A percentile compares a stretch with the other conserved stretches of the same genome.
Evolutionary conservation across 2,888 invertebrate species (phyloP).

Genomic region (Druceiella hillmani): DNA sequence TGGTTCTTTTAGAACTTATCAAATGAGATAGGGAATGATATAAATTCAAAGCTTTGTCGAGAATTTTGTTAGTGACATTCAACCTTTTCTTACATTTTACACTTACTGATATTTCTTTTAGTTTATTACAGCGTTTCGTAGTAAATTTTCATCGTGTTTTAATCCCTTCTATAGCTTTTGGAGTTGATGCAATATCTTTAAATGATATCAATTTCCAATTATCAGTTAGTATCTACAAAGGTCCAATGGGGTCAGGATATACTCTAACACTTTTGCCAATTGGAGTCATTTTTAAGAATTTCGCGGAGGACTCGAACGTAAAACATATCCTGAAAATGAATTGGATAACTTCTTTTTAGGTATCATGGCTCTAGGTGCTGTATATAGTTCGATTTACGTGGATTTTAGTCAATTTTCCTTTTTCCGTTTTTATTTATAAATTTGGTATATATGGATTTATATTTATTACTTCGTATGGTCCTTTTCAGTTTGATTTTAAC

Average conservation of each 20-base stretch:
- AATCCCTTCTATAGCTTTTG: constrained; percentile 6
- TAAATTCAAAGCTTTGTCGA: not conserved
- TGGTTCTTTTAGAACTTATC: constrained; percentile 7
- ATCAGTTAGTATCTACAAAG: constrained; percentile 10
- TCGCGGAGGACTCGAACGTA: too few species aligned
- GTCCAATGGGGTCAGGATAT: constrained; percentile 13
- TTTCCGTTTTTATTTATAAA: constrained; percentile 15
- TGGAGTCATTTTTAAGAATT: not conserved
- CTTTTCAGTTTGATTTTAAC: constrained; percentile 13
- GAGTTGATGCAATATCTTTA: constrained; percentile 10
- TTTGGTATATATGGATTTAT: constrained; percentile 14
- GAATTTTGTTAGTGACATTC: not conserved
- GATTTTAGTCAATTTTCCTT: constrained; percentile 13
- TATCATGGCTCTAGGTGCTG: too few species aligned
- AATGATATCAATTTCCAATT: constrained; percentile 14
- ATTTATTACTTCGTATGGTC: constrained; percentile 18
- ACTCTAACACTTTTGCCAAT: constrained; percentile 10
- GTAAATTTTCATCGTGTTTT: not conserved
- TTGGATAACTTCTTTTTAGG: too few species aligned
- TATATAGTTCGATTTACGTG: constrained; percentile 15
- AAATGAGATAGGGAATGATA: constrained; percentile 3
- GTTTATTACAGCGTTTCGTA: not conserved
- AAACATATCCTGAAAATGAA: too few species aligned
- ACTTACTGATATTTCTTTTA: not conserved
- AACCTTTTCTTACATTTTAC: constrained; percentile 3